These are phyloP conservation scores for Mugil cephalus DNA, from an alignment of 2,113 vertebrate species.

Conservation along the genomic window DNA sequence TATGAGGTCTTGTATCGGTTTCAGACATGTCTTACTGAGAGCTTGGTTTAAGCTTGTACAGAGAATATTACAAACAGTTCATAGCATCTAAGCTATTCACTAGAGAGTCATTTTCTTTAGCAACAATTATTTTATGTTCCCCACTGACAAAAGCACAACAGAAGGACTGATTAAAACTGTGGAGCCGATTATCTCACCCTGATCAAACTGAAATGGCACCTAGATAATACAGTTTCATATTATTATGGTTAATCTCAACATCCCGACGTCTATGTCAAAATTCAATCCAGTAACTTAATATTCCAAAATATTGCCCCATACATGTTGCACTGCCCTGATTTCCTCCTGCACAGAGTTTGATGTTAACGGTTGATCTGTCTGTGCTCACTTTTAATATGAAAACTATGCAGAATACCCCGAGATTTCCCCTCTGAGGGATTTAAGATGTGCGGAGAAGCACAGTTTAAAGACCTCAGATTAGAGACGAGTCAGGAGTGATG, in stretches of 20 bases:
- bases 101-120: not conserved
- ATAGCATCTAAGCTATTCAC: not conserved
- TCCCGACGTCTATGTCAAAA: not conserved
- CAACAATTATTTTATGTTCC: not conserved
- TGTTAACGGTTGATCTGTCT: conserved; percentile 20
- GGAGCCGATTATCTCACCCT: conserved; percentile 7
- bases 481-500: conserved; percentile 25
- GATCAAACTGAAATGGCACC: not conserved
- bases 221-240: not conserved
- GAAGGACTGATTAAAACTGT: conserved; percentile 14
- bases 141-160: not conserved
- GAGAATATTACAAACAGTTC: too few species aligned
- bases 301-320: conserved; percentile 29
- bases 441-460: conserved; percentile 30
- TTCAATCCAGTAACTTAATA: conserved; percentile 10
- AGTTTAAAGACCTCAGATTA: conserved; percentile 45
- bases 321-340: conserved; percentile 17
- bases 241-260: not conserved
- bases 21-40: too few species aligned
- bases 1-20: too few species aligned
- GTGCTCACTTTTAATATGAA: conserved; percentile 35
- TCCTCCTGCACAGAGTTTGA: conserved; percentile 4
- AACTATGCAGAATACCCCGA: conserved; percentile 17
- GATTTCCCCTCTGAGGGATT: conserved; percentile 5
- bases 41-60: too few species aligned